Conservation (phyloP, 2,888 invertebrate genomes). For the Nomada ruficornis region DNA sequence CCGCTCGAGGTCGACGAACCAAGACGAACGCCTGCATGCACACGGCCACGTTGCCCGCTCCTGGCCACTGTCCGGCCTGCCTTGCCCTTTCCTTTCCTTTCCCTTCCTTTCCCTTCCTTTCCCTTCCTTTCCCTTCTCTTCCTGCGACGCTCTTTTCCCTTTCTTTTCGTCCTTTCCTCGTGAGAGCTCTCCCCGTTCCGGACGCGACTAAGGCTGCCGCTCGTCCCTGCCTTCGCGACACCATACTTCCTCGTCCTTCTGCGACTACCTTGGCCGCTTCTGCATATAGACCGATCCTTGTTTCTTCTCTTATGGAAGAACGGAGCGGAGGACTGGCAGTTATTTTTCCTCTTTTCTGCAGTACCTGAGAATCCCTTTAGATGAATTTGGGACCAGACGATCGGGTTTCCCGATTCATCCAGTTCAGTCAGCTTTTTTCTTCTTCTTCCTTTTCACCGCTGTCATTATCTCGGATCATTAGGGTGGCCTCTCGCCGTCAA, state of each 20-base stretch:
- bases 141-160: slow-evolving; percentile 49
- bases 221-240: slow-evolving; percentile 43
- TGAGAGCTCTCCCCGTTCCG: slow-evolving; percentile 25
- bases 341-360: no score
- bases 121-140: slow-evolving; percentile 67
- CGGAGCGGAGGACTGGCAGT: no score
- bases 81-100: slow-evolving; percentile 70
- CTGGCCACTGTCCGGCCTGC: slow-evolving; percentile 75
- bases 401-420: not conserved
- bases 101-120: slow-evolving; percentile 67
- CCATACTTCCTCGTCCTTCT: slow-evolving; percentile 63
- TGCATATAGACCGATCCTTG: not conserved
- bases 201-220: slow-evolving; percentile 21
- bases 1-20: slow-evolving; percentile 83
- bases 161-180: slow-evolving; percentile 65
- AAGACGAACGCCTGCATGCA: slow-evolving; percentile 76
- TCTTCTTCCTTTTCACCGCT: not conserved
- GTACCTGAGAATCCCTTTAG: not conserved
- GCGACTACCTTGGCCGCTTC: slow-evolving; percentile 44
- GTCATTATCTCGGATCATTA: slow-evolving; percentile 37
- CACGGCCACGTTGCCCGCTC: slow-evolving; percentile 70
- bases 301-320: no score
- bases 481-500: slow-evolving; percentile 41
- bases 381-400: not conserved
- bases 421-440: slow-evolving; percentile 15